Conservation (phyloP, 37 sponge, comb jelly and placozoan species). For the Axinella damicornis region DNA sequence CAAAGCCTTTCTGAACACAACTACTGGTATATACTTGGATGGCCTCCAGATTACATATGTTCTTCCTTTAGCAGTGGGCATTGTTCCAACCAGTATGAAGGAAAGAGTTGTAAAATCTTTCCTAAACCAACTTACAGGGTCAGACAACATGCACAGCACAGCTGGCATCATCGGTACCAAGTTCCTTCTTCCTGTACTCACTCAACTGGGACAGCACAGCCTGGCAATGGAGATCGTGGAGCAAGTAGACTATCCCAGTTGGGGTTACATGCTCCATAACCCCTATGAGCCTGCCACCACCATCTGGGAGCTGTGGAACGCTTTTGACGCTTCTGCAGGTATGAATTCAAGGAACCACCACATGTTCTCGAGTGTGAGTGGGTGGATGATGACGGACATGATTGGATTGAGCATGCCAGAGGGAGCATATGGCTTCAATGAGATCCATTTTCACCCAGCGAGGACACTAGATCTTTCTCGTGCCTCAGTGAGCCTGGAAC, state of each 20-base stretch:
- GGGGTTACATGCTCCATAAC: constrained; percentile 79
- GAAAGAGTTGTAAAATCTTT: constrained; percentile 35
- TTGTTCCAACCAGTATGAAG: constrained; percentile 22
- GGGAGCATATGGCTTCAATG: constrained; percentile 30
- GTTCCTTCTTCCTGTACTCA: constrained; percentile 56
- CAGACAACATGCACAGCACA: constrained; percentile 54
- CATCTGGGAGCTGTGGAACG: constrained; percentile 83
- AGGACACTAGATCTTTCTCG: constrained; percentile 30
- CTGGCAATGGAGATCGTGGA: constrained; percentile 62
- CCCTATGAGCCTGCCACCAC: constrained; percentile 68
- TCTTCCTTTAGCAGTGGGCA: constrained; percentile 50
- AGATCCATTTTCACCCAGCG: constrained; percentile 60
- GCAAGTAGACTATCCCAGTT: constrained; percentile 76
- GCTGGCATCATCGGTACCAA: constrained; percentile 63
- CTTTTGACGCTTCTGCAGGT: constrained; percentile 39
- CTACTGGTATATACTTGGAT: constrained; percentile 38
- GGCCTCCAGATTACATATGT: constrained; percentile 62
- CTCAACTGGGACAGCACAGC: constrained; percentile 17
- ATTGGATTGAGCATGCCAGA: constrained; percentile 37
- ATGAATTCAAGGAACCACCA: constrained; percentile 87
- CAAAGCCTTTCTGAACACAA: constrained; percentile 37
- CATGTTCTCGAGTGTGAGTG: constrained; percentile 84
- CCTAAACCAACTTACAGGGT: constrained; percentile 12
- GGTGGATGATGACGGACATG: constrained; percentile 62
- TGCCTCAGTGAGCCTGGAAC: constrained; percentile 32